A percentile compares a stretch with the other conserved stretches of the same genome.
phyloP scores from a whole-genome alignment of 2,113 vertebrate genomes.

The Osmerus mordax region DNA sequence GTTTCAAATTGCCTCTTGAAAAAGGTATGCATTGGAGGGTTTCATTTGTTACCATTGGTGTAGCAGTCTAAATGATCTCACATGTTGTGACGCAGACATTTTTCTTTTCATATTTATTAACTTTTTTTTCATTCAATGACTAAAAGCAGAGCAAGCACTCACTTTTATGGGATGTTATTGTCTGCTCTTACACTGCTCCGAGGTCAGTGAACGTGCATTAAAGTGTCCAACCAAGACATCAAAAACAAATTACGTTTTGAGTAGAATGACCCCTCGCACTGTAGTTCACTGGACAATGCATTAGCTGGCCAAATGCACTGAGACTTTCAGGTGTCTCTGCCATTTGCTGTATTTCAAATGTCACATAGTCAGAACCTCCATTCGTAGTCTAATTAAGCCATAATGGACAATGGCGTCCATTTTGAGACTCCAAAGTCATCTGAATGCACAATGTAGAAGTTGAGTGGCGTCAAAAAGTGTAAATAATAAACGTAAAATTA shows the following conservation, averaged over 20 bases:
- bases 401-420: slow-evolving; percentile 17
- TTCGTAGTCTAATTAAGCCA: slow-evolving; percentile 7
- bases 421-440: slow-evolving; percentile 5
- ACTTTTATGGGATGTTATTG: not conserved
- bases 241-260: slow-evolving; percentile 44
- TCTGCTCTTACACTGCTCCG: not conserved
- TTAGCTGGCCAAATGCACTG: slow-evolving; percentile 37
- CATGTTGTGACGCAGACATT: too few species aligned
- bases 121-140: not conserved
- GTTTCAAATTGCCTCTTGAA: too few species aligned
- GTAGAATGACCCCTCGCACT: slow-evolving; percentile 20
- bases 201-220: slow-evolving; percentile 35
- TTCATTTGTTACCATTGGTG: too few species aligned
- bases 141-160: too few species aligned
- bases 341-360: slow-evolving; percentile 3
- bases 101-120: too few species aligned
- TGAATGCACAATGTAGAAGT: not conserved
- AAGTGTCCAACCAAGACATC: slow-evolving; percentile 22
- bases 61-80: too few species aligned
- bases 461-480: not conserved
- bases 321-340: slow-evolving; percentile 18
- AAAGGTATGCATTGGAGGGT: too few species aligned
- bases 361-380: not conserved
- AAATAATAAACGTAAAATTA: too few species aligned
- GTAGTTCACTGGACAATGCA: slow-evolving; percentile 45